Evolutionary conservation across 35 echinoderm and acorn worm species (phyloP), one percentile per base, ranked within the genome.

Genomic region (Stichopus chloronotus): DNA sequence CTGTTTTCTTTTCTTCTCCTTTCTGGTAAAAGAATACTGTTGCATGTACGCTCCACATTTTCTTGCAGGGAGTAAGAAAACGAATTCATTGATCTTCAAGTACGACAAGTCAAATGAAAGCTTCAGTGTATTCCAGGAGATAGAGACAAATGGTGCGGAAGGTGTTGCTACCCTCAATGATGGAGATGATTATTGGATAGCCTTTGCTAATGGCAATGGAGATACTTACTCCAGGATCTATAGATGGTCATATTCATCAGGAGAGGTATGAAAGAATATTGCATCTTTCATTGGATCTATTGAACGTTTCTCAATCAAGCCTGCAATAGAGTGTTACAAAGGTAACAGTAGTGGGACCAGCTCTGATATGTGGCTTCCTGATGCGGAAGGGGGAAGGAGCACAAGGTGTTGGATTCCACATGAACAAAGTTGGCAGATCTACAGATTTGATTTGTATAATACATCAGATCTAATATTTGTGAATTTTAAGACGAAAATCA

Each of bases 141-240:
- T 91, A 1, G 22, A 54, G 9, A 91, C 90, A 4, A 55, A 79
- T 79, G 90, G 90, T 17, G 90, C 90, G 16, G 25, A 79, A 55
- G 55, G n/a, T 8, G 59, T 91, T 1, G 55, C 17, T 79, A 20
- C 52, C 5, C 69, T 79, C 52, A 17, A 58, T 10, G 71, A 91
- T 58, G 76, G 55, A 7, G 53, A 30, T 9, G 72, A 91, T 53
- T 20, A 77, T 24, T 91, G 90, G 90, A 53, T 91, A 57, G 90
- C 90, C 5, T 77, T 91, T 58, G 68, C 71, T 14, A 91, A 91
- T 79, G 20, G 74, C 11, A 76, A 91, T 58, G 90, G 72, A 5
- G 10, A 91, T 0, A 91, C 90, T 53, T 78, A 91, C 57, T 91
- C 90, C 13, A 79, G 53, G 19, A 91, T 91, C 5, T 91, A 78